Evolutionary conservation across 2,888 invertebrate species (phyloP).

Genomic region (Torymus auratus): DNA sequence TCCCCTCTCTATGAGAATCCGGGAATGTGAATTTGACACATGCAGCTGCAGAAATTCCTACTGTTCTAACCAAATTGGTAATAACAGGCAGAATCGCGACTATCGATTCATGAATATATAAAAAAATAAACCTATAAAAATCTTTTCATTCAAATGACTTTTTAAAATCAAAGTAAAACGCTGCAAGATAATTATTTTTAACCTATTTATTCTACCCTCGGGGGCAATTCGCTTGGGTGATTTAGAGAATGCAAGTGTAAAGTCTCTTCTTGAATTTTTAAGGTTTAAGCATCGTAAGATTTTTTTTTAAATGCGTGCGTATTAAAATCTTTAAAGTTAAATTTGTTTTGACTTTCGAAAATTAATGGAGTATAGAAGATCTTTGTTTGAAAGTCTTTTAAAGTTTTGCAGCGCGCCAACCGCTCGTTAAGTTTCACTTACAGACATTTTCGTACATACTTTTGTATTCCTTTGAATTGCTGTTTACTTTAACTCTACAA

Average conservation of each 20-base stretch:
- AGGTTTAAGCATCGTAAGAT: neutral
- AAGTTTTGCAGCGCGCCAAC: slow-evolving; percentile 20
- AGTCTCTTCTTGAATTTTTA: slow-evolving; percentile 1
- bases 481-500: too few species aligned
- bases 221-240: neutral
- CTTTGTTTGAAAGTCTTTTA: slow-evolving; percentile 30
- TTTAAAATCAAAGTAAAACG: too few species aligned
- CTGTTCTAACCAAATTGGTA: slow-evolving; percentile 7
- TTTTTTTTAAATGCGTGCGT: slow-evolving; percentile 1
- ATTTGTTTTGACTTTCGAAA: slow-evolving; percentile 37
- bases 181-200: too few species aligned
- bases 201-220: too few species aligned
- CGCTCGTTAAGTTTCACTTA: slow-evolving; percentile 43
- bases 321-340: slow-evolving; percentile 24
- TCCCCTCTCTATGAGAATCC: neutral
- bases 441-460: slow-evolving; percentile 12
- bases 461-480: neutral
- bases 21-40: neutral
- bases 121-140: too few species aligned
- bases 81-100: slow-evolving; percentile 8
- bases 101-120: neutral
- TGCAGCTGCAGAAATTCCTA: neutral
- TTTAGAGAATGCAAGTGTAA: neutral
- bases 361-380: slow-evolving; percentile 32
- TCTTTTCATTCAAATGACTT: too few species aligned